phyloP scores from a whole-genome alignment of 2,797 vertebrate species.

The Gymnoscopelus braueri region DNA sequence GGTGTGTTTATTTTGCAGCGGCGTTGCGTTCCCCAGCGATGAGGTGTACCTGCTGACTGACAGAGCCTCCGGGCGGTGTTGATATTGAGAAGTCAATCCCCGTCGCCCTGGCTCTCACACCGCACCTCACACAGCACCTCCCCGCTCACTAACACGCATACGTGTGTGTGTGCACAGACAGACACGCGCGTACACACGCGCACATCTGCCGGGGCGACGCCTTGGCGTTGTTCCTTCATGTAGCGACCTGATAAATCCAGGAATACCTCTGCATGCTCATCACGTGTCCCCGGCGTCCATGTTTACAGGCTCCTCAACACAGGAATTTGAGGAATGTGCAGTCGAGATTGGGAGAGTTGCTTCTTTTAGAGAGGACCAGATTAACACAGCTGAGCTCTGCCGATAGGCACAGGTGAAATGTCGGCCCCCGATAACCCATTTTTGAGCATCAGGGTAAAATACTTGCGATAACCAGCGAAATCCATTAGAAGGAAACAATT shows the following conservation, averaged over 20 bases:
- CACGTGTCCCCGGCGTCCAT: conserved; percentile 45
- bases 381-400: conserved; percentile 14
- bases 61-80: conserved; percentile 72
- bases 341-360: conserved; percentile 33
- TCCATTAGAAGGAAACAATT: conserved; percentile 61
- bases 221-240: conserved; percentile 57
- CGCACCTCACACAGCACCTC: conserved; percentile 21
- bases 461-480: conserved; percentile 44
- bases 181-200: background rate
- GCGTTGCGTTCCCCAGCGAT: conserved; percentile 64
- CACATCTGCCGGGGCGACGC: conserved; percentile 23
- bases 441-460: conserved; percentile 1
- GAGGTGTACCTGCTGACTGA: conserved; percentile 76
- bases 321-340: conserved; percentile 71
- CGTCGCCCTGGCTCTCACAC: conserved; percentile 64
- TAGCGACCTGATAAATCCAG: conserved; percentile 67
- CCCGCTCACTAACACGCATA: background rate
- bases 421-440: conserved; percentile 27
- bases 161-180: background rate
- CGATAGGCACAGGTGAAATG: conserved; percentile 38
- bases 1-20: conserved; percentile 70
- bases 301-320: conserved; percentile 63
- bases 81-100: conserved; percentile 67
- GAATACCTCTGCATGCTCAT: conserved; percentile 55
- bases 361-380: conserved; percentile 9